Evolutionary conservation across 2,797 vertebrate species (phyloP).

Genomic region (Fratercula arctica): DNA sequence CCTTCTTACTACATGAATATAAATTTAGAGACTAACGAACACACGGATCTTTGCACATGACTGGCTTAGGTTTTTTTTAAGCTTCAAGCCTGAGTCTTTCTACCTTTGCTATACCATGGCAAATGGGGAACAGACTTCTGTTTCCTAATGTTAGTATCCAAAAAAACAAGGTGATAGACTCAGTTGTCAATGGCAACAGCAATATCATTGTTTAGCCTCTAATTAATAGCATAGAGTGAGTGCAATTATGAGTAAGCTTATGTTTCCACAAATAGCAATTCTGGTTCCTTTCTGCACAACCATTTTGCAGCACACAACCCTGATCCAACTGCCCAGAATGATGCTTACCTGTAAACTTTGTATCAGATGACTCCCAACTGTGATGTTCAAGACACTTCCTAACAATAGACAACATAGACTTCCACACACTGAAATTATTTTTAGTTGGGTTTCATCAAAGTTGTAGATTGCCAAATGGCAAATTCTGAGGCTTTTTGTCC

Average conservation of each 20-base stretch:
- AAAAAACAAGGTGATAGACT: neutral
- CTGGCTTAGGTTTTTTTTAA: neutral
- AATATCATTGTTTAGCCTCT: constrained; percentile 22
- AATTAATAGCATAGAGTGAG: neutral
- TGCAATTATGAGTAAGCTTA: neutral
- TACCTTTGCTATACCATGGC: neutral
- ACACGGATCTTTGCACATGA: neutral
- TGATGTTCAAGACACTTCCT: neutral
- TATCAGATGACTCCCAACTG: neutral
- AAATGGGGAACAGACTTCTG: neutral
- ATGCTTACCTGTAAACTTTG: neutral
- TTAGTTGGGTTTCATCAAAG: neutral
- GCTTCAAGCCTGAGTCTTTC: neutral
- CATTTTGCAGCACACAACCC: neutral
- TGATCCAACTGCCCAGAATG: neutral
- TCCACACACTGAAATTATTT: neutral
- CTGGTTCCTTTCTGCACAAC: neutral
- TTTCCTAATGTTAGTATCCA: neutral
- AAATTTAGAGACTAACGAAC: neutral
- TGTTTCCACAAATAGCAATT: neutral
- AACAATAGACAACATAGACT: neutral
- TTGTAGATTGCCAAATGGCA: neutral
- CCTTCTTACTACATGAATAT: neutral
- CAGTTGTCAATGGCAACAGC: constrained; percentile 32
- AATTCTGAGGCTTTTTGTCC: neutral